These are phyloP conservation scores for Meles meles DNA, from an alignment of 2,113 vertebrate species.

Conservation along the genomic window DNA sequence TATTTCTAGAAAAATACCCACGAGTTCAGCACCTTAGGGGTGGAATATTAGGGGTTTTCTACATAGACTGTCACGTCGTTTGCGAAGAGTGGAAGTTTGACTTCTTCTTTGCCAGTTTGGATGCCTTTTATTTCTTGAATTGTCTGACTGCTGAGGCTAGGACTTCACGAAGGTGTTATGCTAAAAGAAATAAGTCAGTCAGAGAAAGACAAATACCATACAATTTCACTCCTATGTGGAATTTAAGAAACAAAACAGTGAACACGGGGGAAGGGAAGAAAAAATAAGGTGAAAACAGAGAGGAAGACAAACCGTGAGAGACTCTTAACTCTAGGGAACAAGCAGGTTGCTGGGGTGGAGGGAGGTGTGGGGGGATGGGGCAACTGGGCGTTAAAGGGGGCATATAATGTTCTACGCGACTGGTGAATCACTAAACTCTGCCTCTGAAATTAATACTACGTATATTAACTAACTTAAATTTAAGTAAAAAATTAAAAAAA, in stretches of 20 bases:
- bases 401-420: background rate
- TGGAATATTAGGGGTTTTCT: background rate
- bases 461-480: background rate
- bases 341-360: background rate
- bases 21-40: background rate
- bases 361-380: background rate
- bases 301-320: background rate
- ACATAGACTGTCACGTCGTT: background rate
- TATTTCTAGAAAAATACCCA: background rate
- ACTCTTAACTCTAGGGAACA: background rate
- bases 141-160: background rate
- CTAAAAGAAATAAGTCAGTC: background rate
- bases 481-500: background rate
- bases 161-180: background rate
- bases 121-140: background rate
- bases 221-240: background rate
- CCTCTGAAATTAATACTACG: background rate
- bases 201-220: background rate
- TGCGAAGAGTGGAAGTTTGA: background rate
- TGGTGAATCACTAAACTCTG: background rate
- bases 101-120: background rate
- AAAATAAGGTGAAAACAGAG: background rate
- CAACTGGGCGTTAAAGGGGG: background rate
- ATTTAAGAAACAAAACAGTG: background rate
- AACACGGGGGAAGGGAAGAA: background rate